These are phyloP conservation scores for Phymatocera aterrima DNA, from an alignment of 2,888 invertebrate genomes.

Conservation along the genomic window DNA sequence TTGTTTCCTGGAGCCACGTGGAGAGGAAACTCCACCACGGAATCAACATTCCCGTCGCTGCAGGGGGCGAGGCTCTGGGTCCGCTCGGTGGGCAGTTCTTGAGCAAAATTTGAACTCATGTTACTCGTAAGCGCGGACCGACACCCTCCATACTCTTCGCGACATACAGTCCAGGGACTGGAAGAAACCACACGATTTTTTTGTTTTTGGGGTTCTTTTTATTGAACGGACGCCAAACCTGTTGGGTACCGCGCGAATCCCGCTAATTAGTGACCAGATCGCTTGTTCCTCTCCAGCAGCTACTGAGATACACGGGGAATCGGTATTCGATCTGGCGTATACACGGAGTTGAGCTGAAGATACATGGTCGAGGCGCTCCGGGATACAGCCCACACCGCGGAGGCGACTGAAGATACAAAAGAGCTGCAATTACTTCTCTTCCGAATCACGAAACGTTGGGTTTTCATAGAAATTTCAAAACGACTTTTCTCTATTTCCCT, in stretches of 20 bases:
- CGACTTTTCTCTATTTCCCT: too few species aligned
- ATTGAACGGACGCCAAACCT: not conserved
- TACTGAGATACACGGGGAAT: not conserved
- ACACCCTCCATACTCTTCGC: not conserved
- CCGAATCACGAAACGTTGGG: too few species aligned
- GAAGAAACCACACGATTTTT: too few species aligned
- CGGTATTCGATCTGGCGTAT: constrained; percentile 7
- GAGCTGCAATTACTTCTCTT: too few species aligned
- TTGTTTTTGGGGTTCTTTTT: too few species aligned
- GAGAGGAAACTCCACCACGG: constrained; percentile 1
- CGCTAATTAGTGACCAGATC: constrained; percentile 24
- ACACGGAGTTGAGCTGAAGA: not conserved
- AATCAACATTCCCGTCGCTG: not conserved
- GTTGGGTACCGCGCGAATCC: constrained; percentile 4
- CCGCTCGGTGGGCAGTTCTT: not conserved
- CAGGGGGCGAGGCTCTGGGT: not conserved
- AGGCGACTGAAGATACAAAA: not conserved
- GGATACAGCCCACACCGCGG: not conserved
- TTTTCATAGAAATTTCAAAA: too few species aligned
- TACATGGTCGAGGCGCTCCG: not conserved
- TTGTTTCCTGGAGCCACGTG: constrained; percentile 25
- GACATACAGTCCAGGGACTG: not conserved
- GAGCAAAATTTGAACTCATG: not conserved
- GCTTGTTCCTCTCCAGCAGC: not conserved
- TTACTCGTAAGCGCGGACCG: not conserved